Evolutionary conservation across 2,113 vertebrate species (phyloP).

Genomic region (Tricholaema leucomelas): DNA sequence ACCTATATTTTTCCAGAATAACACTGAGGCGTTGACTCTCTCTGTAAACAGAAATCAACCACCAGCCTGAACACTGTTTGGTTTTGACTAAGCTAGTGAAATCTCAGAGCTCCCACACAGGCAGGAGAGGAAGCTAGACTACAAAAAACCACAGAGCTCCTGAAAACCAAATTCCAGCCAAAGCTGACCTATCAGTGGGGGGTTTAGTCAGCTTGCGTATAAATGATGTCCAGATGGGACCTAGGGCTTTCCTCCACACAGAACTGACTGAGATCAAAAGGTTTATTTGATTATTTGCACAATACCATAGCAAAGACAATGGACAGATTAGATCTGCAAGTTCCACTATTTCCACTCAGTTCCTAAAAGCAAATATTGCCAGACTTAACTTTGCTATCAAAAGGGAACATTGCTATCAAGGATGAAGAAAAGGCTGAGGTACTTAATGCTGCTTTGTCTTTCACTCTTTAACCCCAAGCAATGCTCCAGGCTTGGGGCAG

Average conservation of each 20-base stretch:
- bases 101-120: background rate
- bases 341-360: background rate
- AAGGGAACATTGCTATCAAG: too few species aligned
- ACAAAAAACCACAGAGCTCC: background rate
- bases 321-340: background rate
- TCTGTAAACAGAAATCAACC: background rate
- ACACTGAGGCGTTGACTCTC: background rate
- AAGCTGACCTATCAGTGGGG: background rate
- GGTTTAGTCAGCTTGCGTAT: fast-evolving
- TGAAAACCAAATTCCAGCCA: background rate
- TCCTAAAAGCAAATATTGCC: background rate
- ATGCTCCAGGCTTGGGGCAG: too few species aligned
- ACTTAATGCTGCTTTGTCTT: too few species aligned
- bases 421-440: too few species aligned
- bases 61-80: background rate
- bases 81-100: background rate
- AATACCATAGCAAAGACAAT: background rate
- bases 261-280: background rate
- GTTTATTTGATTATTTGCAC: background rate
- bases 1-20: background rate
- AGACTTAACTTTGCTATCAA: background rate
- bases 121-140: background rate
- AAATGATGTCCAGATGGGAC: background rate
- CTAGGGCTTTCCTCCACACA: background rate
- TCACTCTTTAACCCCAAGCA: too few species aligned